Conservation (phyloP, 2,113 vertebrate genomes). For the Lepus europaeus region DNA sequence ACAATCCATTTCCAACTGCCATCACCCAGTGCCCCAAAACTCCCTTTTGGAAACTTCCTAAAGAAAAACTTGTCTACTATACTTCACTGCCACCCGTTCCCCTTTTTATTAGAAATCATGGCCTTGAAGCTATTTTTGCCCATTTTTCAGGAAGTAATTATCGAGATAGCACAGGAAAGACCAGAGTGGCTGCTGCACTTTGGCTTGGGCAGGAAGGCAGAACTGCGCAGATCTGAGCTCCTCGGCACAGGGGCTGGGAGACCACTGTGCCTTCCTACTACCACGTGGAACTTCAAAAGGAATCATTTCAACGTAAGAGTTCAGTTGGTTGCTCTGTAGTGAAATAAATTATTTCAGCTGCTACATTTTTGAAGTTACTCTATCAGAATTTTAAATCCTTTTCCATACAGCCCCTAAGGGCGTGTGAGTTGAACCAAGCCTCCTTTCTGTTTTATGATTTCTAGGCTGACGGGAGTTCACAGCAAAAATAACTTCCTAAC, state of each 20-base stretch:
- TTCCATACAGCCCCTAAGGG: constrained; percentile 84
- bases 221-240: fast-evolving
- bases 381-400: constrained; percentile 88
- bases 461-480: constrained; percentile 83
- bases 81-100: neutral
- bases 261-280: constrained; percentile 25
- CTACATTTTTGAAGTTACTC: constrained; percentile 81
- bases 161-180: constrained; percentile 46
- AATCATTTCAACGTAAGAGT: constrained; percentile 80
- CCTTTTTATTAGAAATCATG: constrained; percentile 39
- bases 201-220: neutral
- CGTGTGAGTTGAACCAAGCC: constrained; percentile 80
- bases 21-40: neutral
- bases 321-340: constrained; percentile 76
- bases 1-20: neutral
- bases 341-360: constrained; percentile 86
- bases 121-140: constrained; percentile 49
- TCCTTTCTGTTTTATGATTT: constrained; percentile 85
- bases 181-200: constrained; percentile 29
- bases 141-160: constrained; percentile 70
- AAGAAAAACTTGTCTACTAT: neutral
- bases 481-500: constrained; percentile 79
- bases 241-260: neutral
- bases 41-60: neutral
- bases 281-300: constrained; percentile 76